Evolutionary conservation across 2,888 invertebrate genomes (phyloP).

Genomic region (Chaetogeoica ovagalla): DNA sequence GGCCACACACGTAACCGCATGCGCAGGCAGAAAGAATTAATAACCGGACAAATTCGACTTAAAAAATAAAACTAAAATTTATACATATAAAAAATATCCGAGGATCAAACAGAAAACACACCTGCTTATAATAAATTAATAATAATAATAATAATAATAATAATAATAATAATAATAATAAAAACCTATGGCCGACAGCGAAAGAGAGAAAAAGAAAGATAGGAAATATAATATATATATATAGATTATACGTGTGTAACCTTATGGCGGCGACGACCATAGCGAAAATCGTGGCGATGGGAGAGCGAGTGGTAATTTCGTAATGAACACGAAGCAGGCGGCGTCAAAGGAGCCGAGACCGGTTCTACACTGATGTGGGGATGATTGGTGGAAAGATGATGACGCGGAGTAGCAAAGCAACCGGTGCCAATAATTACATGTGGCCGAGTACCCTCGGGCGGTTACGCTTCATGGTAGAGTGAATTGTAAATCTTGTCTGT

Average conservation of each 20-base stretch:
- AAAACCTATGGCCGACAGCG: slow-evolving; percentile 16
- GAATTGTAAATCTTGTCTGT: slow-evolving; percentile 50
- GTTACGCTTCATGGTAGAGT: slow-evolving; percentile 51
- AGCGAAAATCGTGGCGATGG: slow-evolving; percentile 28
- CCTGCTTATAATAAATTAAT: slow-evolving; percentile 50
- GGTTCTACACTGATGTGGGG: slow-evolving; percentile 9
- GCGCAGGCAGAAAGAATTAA: slow-evolving; percentile 6
- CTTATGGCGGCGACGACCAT: background rate
- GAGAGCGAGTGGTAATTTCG: slow-evolving; percentile 35
- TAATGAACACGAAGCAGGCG: slow-evolving; percentile 48
- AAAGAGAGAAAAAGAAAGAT: no score
- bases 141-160: background rate
- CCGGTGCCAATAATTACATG: slow-evolving; percentile 52
- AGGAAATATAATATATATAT: no score
- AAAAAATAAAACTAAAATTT: slow-evolving; percentile 13
- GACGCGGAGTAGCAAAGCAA: slow-evolving; percentile 2
- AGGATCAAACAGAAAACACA: slow-evolving; percentile 44
- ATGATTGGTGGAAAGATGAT: background rate
- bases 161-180: no score
- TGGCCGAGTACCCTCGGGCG: slow-evolving; percentile 43
- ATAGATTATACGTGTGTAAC: no score
- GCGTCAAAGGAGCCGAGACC: slow-evolving; percentile 52
- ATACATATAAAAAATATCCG: slow-evolving; percentile 1
- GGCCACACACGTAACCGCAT: background rate
- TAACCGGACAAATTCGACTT: slow-evolving; percentile 13